Evolutionary conservation across 2,113 vertebrate species (phyloP), one percentile per base, ranked within the genome.

Genomic region (Nothocercus nigrocapillus): DNA sequence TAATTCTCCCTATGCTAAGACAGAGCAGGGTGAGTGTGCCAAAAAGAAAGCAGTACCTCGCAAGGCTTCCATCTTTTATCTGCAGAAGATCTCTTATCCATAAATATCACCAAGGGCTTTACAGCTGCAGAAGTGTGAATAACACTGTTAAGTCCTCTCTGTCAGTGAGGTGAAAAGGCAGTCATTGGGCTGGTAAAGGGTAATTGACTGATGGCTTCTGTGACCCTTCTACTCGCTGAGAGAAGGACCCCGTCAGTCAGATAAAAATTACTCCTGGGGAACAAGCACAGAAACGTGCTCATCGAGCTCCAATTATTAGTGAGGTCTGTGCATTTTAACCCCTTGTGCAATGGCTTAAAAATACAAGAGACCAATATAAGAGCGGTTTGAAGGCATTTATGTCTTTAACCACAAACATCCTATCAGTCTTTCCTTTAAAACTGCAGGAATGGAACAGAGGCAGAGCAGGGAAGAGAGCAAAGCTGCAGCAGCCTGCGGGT

Each of bases 131-230:
- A 95, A 95, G 94, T 94, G 95, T 93, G 95, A 92, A 92, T 93
- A 96, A 94, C 92, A 84, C 58, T 89, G 92, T 73, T 54, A 73
- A 92, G 92, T 95, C 86, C 83, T 94, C 93, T 87, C 89, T 66
- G 94, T 73, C 66, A 58, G 90, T 56, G 81, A 92, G 80, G 92
- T 94, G 90, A 96, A 94, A 93, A 96, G 81, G 83, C 81, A 94
- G 80, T 82, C 93, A 84, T 69, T 82, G 94, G 74, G 68, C 80
- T 93, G 93, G 90, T 77, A 93, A 85, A 94, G 93, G 85, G 92
- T 96, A 96, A 96, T 96, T 97, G 95, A 92, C 85, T 86, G 92
- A 79, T 92, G 95, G 83, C 88, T 94, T 87, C 74, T 89, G 81
- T 94, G 92, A 96, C 94, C 90, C 94, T 51, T 45, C 74, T 69